phyloP scores from a whole-genome alignment of 2,113 vertebrate species.

The Gymnocephalus cernua region DNA sequence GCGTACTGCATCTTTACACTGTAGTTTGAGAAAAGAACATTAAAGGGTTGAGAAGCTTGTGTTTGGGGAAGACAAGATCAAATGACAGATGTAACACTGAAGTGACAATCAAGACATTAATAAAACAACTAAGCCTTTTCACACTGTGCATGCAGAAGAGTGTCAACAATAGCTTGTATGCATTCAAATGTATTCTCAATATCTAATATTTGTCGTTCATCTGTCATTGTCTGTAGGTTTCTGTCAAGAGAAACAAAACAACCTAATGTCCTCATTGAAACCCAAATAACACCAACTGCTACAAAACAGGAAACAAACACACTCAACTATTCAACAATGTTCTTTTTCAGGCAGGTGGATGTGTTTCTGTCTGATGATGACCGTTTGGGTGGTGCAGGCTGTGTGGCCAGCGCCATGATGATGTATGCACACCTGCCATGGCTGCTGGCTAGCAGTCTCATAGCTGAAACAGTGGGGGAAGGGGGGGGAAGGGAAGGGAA shows the following conservation, averaged over 20 bases:
- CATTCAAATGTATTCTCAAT: conserved; percentile 30
- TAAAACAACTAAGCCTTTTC: conserved; percentile 63
- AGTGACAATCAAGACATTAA: conserved; percentile 64
- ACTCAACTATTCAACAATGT: conserved; percentile 27
- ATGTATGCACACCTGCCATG: conserved; percentile 79
- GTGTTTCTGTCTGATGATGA: conserved; percentile 48
- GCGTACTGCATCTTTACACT: background rate
- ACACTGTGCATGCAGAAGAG: conserved; percentile 35
- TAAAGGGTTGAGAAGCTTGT: conserved; percentile 7
- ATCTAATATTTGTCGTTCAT: conserved; percentile 55
- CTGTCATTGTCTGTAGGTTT: conserved; percentile 55
- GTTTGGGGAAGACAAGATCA: conserved; percentile 34
- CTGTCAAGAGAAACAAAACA: conserved; percentile 42
- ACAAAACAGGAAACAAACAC: conserved; percentile 5
- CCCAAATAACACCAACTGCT: conserved; percentile 6
- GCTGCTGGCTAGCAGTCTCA: conserved; percentile 64
- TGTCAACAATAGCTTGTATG: conserved; percentile 44
- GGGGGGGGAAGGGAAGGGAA: background rate
- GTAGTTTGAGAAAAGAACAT: background rate
- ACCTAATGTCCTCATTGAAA: conserved; percentile 34
- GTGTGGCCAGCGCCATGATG: conserved; percentile 69
- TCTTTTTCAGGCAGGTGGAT: conserved; percentile 61
- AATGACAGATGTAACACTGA: conserved; percentile 38
- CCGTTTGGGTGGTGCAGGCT: conserved; percentile 70
- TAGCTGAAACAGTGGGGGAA: conserved; percentile 60